These are phyloP conservation scores for Apis mellifera DNA, from an alignment of 1,140 invertebrate genomes.

Conservation along the genomic window Amel_HAv3.1 CM009941.2:12566501-12567000, in stretches of 20 bases:
- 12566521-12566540: neutral
- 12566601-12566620: neutral
- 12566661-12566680: neutral
- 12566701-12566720: neutral
- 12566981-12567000: too few relatives aligned
- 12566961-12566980: too few relatives aligned
- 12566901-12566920: too few relatives aligned
- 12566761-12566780: neutral
- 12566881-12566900: too few relatives aligned
- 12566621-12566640: neutral
- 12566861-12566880: too few relatives aligned
- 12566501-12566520: neutral
- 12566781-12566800: neutral
- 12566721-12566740: neutral
- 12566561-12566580: neutral
- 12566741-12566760: neutral
- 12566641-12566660: neutral
- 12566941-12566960: too few relatives aligned
- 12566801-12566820: neutral
- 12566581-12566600: neutral
- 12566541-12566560: neutral
- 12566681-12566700: too few relatives aligned
- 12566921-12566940: too few relatives aligned
- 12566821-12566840: neutral
- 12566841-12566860: too few relatives aligned